Evolutionary conservation across 2,888 invertebrate species (phyloP).

Genomic region (Arrhopalites spinosus): DNA sequence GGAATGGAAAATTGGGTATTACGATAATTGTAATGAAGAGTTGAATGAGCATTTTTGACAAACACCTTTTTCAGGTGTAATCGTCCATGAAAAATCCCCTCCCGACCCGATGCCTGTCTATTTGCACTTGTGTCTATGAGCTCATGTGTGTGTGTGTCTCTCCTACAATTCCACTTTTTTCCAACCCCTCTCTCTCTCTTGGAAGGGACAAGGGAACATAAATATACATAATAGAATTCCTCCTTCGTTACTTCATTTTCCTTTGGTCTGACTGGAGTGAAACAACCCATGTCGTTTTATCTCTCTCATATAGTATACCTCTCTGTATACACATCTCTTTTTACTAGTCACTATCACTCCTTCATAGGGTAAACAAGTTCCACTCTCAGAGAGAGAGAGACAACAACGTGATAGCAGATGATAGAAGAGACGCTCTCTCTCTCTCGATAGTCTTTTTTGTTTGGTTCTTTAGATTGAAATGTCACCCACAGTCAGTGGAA

Average conservation of each 20-base stretch:
- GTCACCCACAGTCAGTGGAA: slow-evolving; percentile 42
- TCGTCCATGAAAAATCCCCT: slow-evolving; percentile 42
- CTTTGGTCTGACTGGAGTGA: background rate
- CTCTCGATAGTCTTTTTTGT: slow-evolving; percentile 34
- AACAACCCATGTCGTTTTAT: too few species aligned
- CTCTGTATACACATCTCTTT: too few species aligned
- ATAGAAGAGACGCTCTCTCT: background rate
- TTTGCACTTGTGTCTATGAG: background rate
- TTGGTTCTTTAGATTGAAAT: slow-evolving; percentile 41
- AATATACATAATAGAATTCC: too few species aligned
- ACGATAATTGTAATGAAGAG: slow-evolving; percentile 35
- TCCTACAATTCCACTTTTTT: background rate
- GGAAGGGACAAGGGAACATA: background rate
- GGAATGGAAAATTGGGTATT: slow-evolving; percentile 18
- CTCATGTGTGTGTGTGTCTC: slow-evolving; percentile 12
- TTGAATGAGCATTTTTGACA: slow-evolving; percentile 33
- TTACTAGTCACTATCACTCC: too few species aligned
- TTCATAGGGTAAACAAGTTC: slow-evolving; percentile 22
- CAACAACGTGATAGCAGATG: background rate
- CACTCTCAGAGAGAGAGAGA: background rate
- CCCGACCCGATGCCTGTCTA: slow-evolving; percentile 32
- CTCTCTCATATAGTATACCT: too few species aligned
- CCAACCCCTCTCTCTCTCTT: background rate
- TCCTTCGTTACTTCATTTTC: background rate
- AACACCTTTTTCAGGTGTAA: slow-evolving; percentile 47